Evolutionary conservation across 92 coral and sea anemone species (phyloP).

Genomic region (Plumapathes pennacea): DNA sequence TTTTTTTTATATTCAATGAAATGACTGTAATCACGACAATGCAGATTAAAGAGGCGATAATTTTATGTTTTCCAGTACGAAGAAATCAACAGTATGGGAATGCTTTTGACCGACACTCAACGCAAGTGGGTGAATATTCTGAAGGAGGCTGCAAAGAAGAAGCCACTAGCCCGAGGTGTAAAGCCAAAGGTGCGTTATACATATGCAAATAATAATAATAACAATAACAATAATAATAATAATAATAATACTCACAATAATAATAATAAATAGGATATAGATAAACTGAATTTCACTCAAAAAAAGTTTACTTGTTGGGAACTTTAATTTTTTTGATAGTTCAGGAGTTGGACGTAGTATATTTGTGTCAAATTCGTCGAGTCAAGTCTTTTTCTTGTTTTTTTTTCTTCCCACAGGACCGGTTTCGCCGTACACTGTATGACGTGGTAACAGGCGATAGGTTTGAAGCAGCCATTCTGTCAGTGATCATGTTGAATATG

Average conservation of each 20-base stretch:
- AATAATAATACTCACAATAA: background rate
- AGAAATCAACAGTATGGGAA: slow-evolving; percentile 79
- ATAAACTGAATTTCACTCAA: too few species aligned
- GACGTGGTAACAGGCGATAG: slow-evolving; percentile 75
- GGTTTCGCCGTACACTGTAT: slow-evolving; percentile 64
- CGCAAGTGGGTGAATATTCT: slow-evolving; percentile 83
- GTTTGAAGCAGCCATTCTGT: slow-evolving; percentile 75
- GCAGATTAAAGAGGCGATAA: too few species aligned
- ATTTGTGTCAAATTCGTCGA: too few species aligned
- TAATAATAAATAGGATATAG: background rate
- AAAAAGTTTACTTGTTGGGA: too few species aligned
- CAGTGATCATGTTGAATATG: slow-evolving; percentile 83
- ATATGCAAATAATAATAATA: background rate
- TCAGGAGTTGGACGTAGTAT: too few species aligned
- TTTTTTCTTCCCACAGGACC: slow-evolving; percentile 42
- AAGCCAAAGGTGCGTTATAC: slow-evolving; percentile 81
- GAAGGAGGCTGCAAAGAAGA: slow-evolving; percentile 75
- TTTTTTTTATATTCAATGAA: too few species aligned
- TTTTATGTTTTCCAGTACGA: slow-evolving; percentile 59
- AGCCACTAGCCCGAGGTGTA: slow-evolving; percentile 55
- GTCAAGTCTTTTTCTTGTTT: too few species aligned
- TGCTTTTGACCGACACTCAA: slow-evolving; percentile 86
- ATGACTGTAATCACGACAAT: too few species aligned
- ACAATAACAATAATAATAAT: background rate
- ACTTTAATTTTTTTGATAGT: too few species aligned